Evolutionary conservation across 23 tunicate genomes (phyloP).

Genomic region (Halocynthia aurantium): DNA sequence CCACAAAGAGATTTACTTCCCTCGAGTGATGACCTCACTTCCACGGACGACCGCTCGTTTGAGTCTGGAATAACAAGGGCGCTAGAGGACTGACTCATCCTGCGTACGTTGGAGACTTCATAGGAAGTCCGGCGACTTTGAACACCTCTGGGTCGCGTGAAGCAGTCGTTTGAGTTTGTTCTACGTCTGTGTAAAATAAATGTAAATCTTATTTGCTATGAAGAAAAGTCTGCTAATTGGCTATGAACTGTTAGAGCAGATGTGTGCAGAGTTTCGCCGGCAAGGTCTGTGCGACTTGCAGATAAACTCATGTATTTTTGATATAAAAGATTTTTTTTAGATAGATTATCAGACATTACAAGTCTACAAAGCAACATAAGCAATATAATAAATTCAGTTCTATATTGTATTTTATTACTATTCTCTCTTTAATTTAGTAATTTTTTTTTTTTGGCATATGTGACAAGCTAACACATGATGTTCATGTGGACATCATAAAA

Average conservation of each 20-base stretch:
- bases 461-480: not conserved
- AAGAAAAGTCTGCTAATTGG: not conserved
- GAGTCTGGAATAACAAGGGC: slow-evolving; percentile 1
- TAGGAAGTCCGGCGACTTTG: slow-evolving; percentile 76
- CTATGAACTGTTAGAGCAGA: too few species aligned
- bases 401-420: too few species aligned
- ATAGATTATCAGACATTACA: too few species aligned
- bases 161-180: slow-evolving; percentile 52
- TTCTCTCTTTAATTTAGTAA: not conserved
- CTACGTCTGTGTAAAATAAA: slow-evolving; percentile 28
- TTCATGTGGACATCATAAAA: not conserved
- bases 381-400: too few species aligned
- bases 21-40: slow-evolving; percentile 1
- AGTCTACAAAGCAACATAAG: too few species aligned
- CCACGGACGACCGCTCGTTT: not conserved
- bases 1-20: slow-evolving; percentile 6
- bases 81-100: slow-evolving; percentile 7
- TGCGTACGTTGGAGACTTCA: not conserved
- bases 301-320: too few species aligned
- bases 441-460: not conserved
- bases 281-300: too few species aligned
- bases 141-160: slow-evolving; percentile 32
- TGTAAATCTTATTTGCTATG: not conserved
- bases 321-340: too few species aligned
- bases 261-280: too few species aligned